A percentile compares a stretch with the other conserved stretches of the same genome.
Evolutionary conservation across 2,888 invertebrate species (phyloP).

Genomic region (Caenorhabditis parvicauda): DNA sequence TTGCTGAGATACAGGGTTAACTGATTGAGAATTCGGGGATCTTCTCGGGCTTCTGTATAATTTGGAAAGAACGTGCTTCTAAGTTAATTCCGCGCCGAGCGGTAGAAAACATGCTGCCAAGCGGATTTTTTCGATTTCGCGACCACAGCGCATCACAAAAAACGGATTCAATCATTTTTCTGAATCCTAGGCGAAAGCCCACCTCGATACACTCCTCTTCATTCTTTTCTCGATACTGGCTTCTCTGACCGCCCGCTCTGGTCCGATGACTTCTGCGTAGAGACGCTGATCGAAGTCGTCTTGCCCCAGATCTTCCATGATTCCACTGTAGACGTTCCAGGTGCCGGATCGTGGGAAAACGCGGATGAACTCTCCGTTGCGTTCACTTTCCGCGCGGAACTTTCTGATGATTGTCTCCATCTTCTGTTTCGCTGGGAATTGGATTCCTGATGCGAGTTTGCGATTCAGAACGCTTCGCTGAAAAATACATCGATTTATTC

Average conservation of each 20-base stretch:
- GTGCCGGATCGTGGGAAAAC: slow-evolving; percentile 52
- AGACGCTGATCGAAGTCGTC: slow-evolving; percentile 51
- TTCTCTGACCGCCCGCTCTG: not conserved
- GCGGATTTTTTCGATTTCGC: not conserved
- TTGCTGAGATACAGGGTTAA: too few species aligned
- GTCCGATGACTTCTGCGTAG: slow-evolving; percentile 20
- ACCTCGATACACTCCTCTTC: not conserved
- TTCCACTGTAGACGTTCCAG: slow-evolving; percentile 40
- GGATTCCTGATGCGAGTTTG: slow-evolving; percentile 7
- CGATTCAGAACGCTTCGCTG: slow-evolving; percentile 15
- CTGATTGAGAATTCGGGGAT: too few species aligned
- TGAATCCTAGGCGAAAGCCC: not conserved
- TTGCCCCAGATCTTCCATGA: slow-evolving; percentile 48
- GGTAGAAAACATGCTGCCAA: too few species aligned
- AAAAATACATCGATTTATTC: too few species aligned
- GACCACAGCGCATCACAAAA: not conserved
- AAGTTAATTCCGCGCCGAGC: too few species aligned
- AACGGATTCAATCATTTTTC: not conserved
- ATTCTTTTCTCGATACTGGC: not conserved
- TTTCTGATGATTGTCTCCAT: slow-evolving; percentile 18
- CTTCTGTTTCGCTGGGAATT: slow-evolving; percentile 17
- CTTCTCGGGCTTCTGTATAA: too few species aligned
- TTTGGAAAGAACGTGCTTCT: too few species aligned
- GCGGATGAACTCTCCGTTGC: slow-evolving; percentile 52
- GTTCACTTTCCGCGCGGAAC: slow-evolving; percentile 29